Base-by-base conservation (phyloP, 2,113 vertebrate genomes). In the Phyllopteryx taeniolatus region DNA sequence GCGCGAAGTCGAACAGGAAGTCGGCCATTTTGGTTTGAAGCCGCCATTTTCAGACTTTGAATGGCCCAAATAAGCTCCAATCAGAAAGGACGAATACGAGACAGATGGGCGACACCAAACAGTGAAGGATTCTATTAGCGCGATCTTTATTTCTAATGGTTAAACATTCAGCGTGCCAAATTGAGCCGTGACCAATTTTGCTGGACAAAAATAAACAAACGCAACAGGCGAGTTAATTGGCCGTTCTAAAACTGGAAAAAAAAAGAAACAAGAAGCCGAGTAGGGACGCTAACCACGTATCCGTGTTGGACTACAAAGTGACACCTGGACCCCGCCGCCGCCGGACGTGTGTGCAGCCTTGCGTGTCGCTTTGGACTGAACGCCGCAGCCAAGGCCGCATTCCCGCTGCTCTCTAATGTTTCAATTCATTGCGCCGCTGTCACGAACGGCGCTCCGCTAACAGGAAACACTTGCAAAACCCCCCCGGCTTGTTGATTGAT, bases 351-450 rank as follows among this genome's bases (percentile, higher is more conserved):
- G 56, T 59, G 56, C 56, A 59, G 70, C 83, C 68, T 81, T 83
- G 76, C 76, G 67, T 85, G 84, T 80, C 76, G 10, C 85, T 80
- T 56, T 22, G 75, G 73, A 80, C 84, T 46, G 69, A 75, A 67
- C 69, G 65, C 22, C 56, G 79, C 84, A 79, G 87, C 91, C 91
- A 92, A 90, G 89, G 89, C 84, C 91, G 82, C 81, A 81, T 85
- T 85, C 77, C 53, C 76, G 54, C 22, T 31, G 65, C 70, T 74
- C 80, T 90, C 83, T 84, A 84, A 86, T 87, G 87, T 89, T 90
- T 87, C 86, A 87, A 88, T 90, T 91, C 90, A 92, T 88, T 83
- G 86, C 86, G 80, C 80, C 81, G 87, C 86, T 92, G 89, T 90
- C 90, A 90, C 78, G 85, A 83, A 83, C 77, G 63, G 75, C 78